Evolutionary conservation across 2,113 vertebrate species (phyloP), one percentile per base, ranked within the genome.

Genomic region (Nettapus auritus): DNA sequence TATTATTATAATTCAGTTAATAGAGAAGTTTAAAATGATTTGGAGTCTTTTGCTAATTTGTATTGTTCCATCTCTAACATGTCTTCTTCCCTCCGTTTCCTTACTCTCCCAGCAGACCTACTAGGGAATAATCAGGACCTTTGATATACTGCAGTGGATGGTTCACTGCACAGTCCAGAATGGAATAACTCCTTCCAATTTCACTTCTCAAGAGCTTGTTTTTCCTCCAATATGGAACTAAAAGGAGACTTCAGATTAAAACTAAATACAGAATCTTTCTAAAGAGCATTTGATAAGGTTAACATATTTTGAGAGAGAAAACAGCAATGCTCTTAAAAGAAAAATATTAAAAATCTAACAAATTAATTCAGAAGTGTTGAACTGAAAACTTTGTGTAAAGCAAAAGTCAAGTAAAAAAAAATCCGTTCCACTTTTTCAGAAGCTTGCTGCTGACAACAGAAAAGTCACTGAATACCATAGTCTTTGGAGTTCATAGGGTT

Each of bases 191-290:
- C 79, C 80, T 91, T 23, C 55, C 31, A 26, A 2, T 88, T 81
- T 78, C 40, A 96, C 94, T 96, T 97, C 79, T 74, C 56, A 95
- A 62, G 29, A 90, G 38, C 60, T 80, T 76, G 21, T 82, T 94
- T 81, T 82, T 20, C 33, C 19, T 96, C 36, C 46, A 82, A 28
- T 85, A 83, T 59, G 22, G 60, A 67, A 83, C 83, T 87, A 94
- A 96, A 90, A 48, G 63, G 11, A 93, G 11, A 88, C 19, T 93
- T 86, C 34, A 56, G 40, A 78, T 82, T 92, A 95, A 96, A 96
- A 97, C 13, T 84, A 91, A 90, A 91, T 68, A 76, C 14, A 89
- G 64, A 81, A 71, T 52, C 82, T 91, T 92, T 94, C 50, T 82
- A 95, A 97, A 97, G 79, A 53, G 78, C n/a, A 4, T 93, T 93